Evolutionary conservation across 2,888 invertebrate genomes (phyloP).

Genomic region (Amphipyra tragopoginis): DNA sequence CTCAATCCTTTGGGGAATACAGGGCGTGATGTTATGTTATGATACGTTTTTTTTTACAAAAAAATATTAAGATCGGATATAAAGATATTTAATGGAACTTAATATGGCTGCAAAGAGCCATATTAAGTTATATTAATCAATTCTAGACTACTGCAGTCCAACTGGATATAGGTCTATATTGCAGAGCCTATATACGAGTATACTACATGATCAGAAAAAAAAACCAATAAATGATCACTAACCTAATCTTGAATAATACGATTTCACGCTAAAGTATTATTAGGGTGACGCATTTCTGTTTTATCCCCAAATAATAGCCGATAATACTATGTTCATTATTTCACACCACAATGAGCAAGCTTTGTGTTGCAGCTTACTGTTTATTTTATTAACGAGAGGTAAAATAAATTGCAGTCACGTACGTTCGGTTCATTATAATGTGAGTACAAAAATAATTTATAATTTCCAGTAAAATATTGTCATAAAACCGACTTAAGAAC

Average conservation of each 20-base stretch:
- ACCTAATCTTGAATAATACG: constrained; percentile 70
- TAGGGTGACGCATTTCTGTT: constrained; percentile 73
- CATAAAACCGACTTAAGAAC: too few relatives aligned
- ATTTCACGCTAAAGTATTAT: constrained; percentile 69
- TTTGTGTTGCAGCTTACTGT: constrained; percentile 37
- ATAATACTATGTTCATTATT: constrained; percentile 69
- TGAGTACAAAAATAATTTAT: neutral
- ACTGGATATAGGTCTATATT: too few relatives aligned
- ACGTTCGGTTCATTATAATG: neutral
- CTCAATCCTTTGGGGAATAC: too few relatives aligned
- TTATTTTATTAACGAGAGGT: constrained; percentile 39
- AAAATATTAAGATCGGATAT: too few relatives aligned
- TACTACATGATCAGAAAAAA: constrained; percentile 26
- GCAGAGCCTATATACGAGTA: neutral
- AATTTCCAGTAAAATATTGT: too few relatives aligned
- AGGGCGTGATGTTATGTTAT: too few relatives aligned
- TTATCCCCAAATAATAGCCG: constrained; percentile 73
- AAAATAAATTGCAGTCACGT: constrained; percentile 20
- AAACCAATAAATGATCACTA: constrained; percentile 25
- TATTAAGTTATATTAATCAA: too few relatives aligned
- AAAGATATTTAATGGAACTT: too few relatives aligned
- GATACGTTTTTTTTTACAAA: too few relatives aligned
- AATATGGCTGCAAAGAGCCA: too few relatives aligned
- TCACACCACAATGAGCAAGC: constrained; percentile 52
- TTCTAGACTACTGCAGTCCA: too few relatives aligned